Conservation (phyloP, 2,888 invertebrate genomes). For the Molorchus minor region DNA sequence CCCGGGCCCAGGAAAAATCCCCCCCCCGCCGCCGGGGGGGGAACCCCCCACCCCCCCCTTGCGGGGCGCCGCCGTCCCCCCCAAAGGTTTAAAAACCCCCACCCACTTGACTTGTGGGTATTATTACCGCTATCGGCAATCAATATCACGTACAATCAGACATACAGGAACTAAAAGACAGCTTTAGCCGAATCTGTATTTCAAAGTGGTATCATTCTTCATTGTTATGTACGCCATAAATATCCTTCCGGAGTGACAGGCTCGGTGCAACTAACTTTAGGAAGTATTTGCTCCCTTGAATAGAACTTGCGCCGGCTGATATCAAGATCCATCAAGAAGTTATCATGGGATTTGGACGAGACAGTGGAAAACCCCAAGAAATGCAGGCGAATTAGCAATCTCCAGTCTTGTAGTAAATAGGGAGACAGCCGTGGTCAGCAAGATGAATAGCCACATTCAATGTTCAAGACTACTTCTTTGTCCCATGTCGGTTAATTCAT, state of each 20-base stretch:
- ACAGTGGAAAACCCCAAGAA: conserved; percentile 11
- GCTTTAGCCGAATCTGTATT: neutral
- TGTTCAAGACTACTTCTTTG: conserved; percentile 54
- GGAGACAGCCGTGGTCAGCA: conserved; percentile 48
- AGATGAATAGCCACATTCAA: conserved; percentile 54
- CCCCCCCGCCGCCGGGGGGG: too few relatives aligned
- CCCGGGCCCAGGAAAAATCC: too few relatives aligned
- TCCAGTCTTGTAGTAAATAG: conserved; percentile 34
- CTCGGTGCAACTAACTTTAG: conserved; percentile 7
- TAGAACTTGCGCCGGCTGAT: neutral
- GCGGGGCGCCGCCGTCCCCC: too few relatives aligned
- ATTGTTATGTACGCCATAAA: neutral
- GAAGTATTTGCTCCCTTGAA: neutral
- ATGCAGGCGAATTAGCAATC: conserved; percentile 21
- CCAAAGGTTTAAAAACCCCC: too few relatives aligned
- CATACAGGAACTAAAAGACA: neutral
- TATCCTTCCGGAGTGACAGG: neutral
- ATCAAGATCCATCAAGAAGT: conserved; percentile 22
- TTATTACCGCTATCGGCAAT: too few relatives aligned
- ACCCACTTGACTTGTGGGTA: too few relatives aligned
- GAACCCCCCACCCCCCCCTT: too few relatives aligned
- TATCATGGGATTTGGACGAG: conserved; percentile 21
- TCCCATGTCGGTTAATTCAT: conserved; percentile 50
- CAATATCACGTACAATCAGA: neutral
- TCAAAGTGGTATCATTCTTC: neutral